These are phyloP conservation scores for Hydrolagus affinis DNA, from an alignment of 2,113 vertebrate species.

Conservation along the genomic window DNA sequence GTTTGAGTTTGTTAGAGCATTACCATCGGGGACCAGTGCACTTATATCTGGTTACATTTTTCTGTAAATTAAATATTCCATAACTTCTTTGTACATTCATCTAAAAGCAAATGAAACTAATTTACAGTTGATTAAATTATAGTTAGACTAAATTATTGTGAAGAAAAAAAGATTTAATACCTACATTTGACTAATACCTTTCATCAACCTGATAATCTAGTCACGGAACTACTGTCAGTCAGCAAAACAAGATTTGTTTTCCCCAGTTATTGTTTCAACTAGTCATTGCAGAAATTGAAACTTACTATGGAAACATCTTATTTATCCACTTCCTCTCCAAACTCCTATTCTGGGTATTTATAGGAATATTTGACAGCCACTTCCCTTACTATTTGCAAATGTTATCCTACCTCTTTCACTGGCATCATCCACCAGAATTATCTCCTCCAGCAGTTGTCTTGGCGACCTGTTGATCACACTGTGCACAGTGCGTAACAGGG, in stretches of 20 bases:
- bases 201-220: neutral
- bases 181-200: neutral
- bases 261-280: neutral
- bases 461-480: constrained; percentile 92
- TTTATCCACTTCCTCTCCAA: constrained; percentile 17
- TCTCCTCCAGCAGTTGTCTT: constrained; percentile 82
- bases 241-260: neutral
- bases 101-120: no score
- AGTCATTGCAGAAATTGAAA: neutral
- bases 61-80: neutral
- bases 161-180: neutral
- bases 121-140: no score
- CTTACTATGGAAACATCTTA: neutral
- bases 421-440: constrained; percentile 91
- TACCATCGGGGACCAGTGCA: no score
- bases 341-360: neutral
- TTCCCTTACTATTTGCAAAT: neutral
- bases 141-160: neutral
- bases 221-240: neutral
- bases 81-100: neutral
- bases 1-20: no score
- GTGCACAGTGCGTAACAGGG: constrained; percentile 86
- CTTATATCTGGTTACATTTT: constrained; percentile 4
- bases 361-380: constrained; percentile 1
- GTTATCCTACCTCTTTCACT: constrained; percentile 81